Evolutionary conservation across 2,888 invertebrate genomes (phyloP), one percentile per base, ranked within the genome.

Genomic region (Sceliomorpha sp.): DNA sequence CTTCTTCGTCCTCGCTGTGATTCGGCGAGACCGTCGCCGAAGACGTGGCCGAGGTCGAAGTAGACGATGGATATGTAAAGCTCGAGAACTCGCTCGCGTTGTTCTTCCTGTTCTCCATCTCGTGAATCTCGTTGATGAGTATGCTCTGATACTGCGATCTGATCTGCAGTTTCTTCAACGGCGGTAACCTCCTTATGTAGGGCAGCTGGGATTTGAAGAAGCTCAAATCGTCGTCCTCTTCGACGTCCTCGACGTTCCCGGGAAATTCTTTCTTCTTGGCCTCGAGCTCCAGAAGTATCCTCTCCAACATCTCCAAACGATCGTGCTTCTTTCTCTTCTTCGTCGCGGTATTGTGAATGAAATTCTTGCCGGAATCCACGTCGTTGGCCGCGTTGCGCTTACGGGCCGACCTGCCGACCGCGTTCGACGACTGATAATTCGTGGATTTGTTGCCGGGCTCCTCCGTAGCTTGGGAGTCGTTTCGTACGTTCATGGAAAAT

Each of bases 151-250:
- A 69, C 29, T 62, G 51, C 0, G 63, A 63, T 1, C 69, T 31
- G 10, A 69, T 53, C 7, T 69, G 58, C 7, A 69, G 36, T 13
- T 69, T 69, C 12, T 62, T 69, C 8, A 69, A 26, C 5, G 69
- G 69, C 1, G 69, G 69, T 8, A 69, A 20, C 32, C 53, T 70
- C 5, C 64, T 59, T 20, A 70, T 66, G 10, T 64, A 70, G 1
- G 70, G 70, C 17, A 70, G 31, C 27, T 64, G 15, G 0, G 64
- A 64, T 26, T 70, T 64, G 9, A 70, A 70, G 20, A 70, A 70
- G 15, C 17, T 70, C 14, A 70, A 36, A 32, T 70, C 70, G 13
- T 70, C 70, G 14, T 70, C 70, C 0, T 63, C 37, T 8, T 70
- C 70, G 2, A 53, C 59, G 8, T 69, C 14, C 10, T 37, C 34